phyloP scores from a whole-genome alignment of 1,140 invertebrate genomes.

The Drosophila kikkawai region DNA sequence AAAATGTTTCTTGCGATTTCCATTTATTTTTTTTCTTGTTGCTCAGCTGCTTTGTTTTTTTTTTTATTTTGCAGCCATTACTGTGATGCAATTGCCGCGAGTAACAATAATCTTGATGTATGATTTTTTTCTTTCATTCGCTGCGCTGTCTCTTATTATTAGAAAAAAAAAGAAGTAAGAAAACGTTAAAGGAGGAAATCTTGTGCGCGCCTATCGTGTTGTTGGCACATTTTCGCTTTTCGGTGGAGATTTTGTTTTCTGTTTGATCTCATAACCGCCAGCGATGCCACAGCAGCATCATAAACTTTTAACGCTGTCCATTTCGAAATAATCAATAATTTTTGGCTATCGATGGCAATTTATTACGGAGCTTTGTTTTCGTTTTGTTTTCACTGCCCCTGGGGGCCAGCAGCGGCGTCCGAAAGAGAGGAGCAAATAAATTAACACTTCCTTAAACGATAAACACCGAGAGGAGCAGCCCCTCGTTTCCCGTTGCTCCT shows the following conservation, averaged over 20 bases:
- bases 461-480: constrained; percentile 41
- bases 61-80: constrained; percentile 61
- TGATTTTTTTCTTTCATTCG: constrained; percentile 58
- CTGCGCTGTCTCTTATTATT: constrained; percentile 64
- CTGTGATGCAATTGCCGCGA: constrained; percentile 82
- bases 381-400: constrained; percentile 38
- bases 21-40: constrained; percentile 56
- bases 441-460: constrained; percentile 84
- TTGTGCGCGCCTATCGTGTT: constrained; percentile 75
- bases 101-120: constrained; percentile 84
- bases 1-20: constrained; percentile 83
- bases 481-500: neutral
- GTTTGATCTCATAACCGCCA: constrained; percentile 83
- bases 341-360: constrained; percentile 81
- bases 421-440: constrained; percentile 71
- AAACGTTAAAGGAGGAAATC: constrained; percentile 72
- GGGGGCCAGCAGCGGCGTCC: constrained; percentile 16
- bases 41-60: constrained; percentile 40
- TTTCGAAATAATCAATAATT: constrained; percentile 84
- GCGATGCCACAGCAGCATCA: constrained; percentile 69
- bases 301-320: constrained; percentile 81
- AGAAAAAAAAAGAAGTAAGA: constrained; percentile 42
- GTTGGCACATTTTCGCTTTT: constrained; percentile 79
- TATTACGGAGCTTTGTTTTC: constrained; percentile 54
- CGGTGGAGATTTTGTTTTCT: constrained; percentile 46